These are phyloP conservation scores for Rhombomys opimus DNA, from an alignment of 2,113 vertebrate species.

Conservation along the genomic window DNA sequence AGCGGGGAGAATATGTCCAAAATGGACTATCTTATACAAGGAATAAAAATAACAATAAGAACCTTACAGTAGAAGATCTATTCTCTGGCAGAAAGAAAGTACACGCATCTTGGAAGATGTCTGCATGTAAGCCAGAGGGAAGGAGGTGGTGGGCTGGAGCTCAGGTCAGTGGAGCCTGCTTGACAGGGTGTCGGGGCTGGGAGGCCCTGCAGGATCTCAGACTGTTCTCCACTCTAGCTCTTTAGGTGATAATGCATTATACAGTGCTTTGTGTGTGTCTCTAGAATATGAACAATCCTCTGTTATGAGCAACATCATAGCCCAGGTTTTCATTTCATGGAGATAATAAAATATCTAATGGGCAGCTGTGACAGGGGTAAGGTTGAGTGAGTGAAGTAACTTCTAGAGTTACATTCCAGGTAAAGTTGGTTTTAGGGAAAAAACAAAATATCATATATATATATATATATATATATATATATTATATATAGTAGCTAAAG, in stretches of 20 bases:
- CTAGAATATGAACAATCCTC: background rate
- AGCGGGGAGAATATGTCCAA: no score
- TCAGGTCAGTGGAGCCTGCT: fast-evolving
- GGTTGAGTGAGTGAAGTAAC: background rate
- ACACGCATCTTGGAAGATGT: background rate
- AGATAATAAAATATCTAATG: background rate
- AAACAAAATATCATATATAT: no score
- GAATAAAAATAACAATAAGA: background rate
- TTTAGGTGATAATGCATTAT: background rate
- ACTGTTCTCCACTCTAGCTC: background rate
- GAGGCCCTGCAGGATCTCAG: background rate
- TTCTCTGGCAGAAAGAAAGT: background rate
- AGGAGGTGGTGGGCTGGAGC: background rate
- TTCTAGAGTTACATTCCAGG: background rate
- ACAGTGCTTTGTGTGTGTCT: background rate
- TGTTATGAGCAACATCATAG: background rate
- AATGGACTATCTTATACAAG: background rate
- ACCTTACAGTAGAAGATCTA: background rate
- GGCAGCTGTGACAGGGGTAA: background rate
- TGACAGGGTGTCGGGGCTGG: background rate
- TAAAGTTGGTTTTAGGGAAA: slow-evolving; percentile 4
- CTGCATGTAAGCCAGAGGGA: background rate
- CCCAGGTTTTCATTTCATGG: background rate
- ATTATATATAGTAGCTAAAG: background rate
- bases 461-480: no score